Evolutionary conservation across 1,140 invertebrate genomes (phyloP).

Genomic region (Anoplophora glabripennis): DNA sequence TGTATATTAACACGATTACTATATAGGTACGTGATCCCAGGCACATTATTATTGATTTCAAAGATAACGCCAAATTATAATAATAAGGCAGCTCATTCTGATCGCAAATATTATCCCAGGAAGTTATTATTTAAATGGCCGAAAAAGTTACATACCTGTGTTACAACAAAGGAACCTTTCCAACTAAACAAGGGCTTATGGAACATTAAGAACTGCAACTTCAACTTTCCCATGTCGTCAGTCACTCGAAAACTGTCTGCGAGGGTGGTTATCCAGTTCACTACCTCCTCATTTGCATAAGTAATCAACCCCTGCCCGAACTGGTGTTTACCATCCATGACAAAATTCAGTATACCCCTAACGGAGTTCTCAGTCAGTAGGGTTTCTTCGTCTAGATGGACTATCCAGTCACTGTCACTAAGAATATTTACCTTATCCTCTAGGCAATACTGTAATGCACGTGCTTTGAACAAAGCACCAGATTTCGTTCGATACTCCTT

Average conservation of each 20-base stretch:
- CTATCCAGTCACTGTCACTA: conserved; percentile 91
- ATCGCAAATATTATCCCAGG: no score
- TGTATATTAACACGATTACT: no score
- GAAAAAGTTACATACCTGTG: conserved; percentile 63
- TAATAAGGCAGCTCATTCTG: no score
- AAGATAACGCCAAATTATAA: no score
- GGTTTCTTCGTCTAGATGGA: conserved; percentile 97
- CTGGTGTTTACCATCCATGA: conserved; percentile 88
- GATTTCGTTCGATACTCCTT: conserved; percentile 80
- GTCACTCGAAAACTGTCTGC: conserved; percentile 95
- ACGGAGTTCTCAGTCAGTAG: conserved; percentile 89
- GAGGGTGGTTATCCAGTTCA: conserved; percentile 96
- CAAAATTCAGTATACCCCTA: conserved; percentile 93
- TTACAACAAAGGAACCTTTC: conserved; percentile 96
- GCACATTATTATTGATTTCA: no score
- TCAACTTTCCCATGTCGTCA: conserved; percentile 94
- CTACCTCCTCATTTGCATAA: conserved; percentile 94
- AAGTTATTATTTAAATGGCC: no score
- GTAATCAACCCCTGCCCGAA: conserved; percentile 98
- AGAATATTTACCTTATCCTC: conserved; percentile 88
- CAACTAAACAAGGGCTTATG: conserved; percentile 95
- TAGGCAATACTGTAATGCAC: conserved; percentile 93
- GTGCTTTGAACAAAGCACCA: conserved; percentile 91
- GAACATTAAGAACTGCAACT: conserved; percentile 89
- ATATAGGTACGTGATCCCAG: no score